Base-by-base conservation (phyloP, 2,888 invertebrate species). In the Oxyteleia sp. region DNA sequence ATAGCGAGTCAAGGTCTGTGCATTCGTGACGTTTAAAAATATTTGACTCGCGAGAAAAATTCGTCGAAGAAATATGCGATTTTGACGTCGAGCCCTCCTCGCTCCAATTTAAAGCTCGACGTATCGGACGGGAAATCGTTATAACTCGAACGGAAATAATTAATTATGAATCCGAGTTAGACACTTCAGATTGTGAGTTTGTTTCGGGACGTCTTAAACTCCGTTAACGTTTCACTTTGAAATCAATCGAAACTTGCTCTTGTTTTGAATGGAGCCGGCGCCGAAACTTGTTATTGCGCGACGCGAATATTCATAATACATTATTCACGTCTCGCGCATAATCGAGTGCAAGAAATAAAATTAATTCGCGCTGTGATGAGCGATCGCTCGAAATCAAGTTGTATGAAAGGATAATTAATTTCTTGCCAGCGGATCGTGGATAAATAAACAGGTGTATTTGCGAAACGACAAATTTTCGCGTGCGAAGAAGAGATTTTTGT, bases 261-360 rank as follows among this genome's bases (percentile, higher is more conserved):
- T 38, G 26, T 53, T 66, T 47, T 59, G 59, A 41, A 43, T 43
- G 4, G 41, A 13, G 41, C 26, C 4, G 47, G 13, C 26, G 35
- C 45, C 47, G 23, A 23, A 71, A 59, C 23, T 35, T 71, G 23
- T 35, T 23, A 35, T 13, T 13, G 15, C 43, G 15, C 10, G 20
- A 18, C 26, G 23, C 26, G 38, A 53, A 68, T 59, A 59, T 59
- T 59, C 71, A 49, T 71, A 71, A 38, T 43, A n/a, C 47, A 47
- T 59, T 49, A 59, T 38, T 66, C 66, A 29, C 15, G 41, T 49
- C 20, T 35, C 23, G 8, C 8, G 10, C 47, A 59, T 49, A 71
- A 59, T 35, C 35, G 57, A 59, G 47, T 59, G 59, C 49, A 38
- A 59, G 71, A 26, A 59, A 71, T 47, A 49, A 49, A 71, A 59